These are phyloP conservation scores for Peromyscus polionotus DNA, from an alignment of 2,113 vertebrate genomes.

Conservation along the genomic window DNA sequence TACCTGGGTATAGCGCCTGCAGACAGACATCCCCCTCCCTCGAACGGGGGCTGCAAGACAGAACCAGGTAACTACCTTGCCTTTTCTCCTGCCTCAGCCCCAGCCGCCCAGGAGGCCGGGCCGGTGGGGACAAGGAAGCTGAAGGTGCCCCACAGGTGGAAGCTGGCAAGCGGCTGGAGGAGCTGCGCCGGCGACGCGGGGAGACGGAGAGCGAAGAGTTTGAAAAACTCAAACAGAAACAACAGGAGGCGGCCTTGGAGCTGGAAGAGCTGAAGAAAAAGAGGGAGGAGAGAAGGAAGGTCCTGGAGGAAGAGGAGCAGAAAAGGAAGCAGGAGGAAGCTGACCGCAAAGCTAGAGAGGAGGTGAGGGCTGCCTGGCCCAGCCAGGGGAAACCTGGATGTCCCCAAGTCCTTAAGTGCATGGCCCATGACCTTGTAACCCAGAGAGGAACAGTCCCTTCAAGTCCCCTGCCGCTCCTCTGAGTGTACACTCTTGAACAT, in stretches of 20 bases:
- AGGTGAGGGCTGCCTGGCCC: slow-evolving; percentile 85
- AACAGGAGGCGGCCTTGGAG: slow-evolving; percentile 94
- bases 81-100: background rate
- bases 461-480: background rate
- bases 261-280: slow-evolving; percentile 97
- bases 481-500: background rate
- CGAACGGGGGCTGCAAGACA: fast-evolving
- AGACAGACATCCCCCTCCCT: no score
- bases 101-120: slow-evolving; percentile 89
- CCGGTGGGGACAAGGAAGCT: slow-evolving; percentile 85
- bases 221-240: slow-evolving; percentile 95
- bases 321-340: slow-evolving; percentile 94
- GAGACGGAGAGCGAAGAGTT: slow-evolving; percentile 95
- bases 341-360: slow-evolving; percentile 93
- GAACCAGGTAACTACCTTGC: fast-evolving
- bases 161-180: slow-evolving; percentile 93
- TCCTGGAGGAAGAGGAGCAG: slow-evolving; percentile 96
- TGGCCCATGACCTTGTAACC: background rate
- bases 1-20: background rate
- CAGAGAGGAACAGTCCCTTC: background rate
- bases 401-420: background rate
- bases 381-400: background rate
- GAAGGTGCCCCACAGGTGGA: slow-evolving; percentile 89
- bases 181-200: slow-evolving; percentile 93
- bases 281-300: slow-evolving; percentile 95